phyloP scores from a whole-genome alignment of 2,888 invertebrate genomes.

The Punctoribates punctum region DNA sequence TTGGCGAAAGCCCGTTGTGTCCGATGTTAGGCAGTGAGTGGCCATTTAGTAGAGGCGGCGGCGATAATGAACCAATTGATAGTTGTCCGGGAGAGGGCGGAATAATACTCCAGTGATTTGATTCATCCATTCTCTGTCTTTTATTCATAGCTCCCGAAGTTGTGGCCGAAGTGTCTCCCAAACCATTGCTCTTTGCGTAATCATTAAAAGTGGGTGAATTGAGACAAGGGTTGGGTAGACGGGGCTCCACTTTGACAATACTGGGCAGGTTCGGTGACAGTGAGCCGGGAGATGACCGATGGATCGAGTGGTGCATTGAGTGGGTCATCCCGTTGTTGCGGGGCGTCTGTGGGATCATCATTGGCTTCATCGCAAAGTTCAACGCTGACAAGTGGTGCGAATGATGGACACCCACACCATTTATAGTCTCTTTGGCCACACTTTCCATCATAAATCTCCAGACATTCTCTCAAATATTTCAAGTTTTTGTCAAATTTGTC shows the following conservation, averaged over 20 bases:
- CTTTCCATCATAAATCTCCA: conserved; percentile 9
- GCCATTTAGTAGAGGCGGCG: conserved; percentile 44
- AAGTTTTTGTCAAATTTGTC: too few species aligned
- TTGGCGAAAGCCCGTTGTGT: conserved; percentile 44
- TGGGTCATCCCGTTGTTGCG: not conserved
- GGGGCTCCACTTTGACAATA: conserved; percentile 47
- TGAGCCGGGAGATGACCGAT: conserved; percentile 44
- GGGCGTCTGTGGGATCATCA: conserved; percentile 8
- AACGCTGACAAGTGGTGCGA: not conserved
- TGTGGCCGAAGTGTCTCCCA: conserved; percentile 21
- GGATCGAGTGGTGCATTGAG: not conserved
- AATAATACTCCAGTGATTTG: conserved; percentile 43
- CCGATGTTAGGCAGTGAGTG: conserved; percentile 38
- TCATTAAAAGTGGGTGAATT: not conserved
- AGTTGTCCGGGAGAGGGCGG: conserved; percentile 45
- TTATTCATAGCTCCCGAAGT: conserved; percentile 42
- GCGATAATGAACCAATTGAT: conserved; percentile 46
- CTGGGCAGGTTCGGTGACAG: conserved; percentile 46
- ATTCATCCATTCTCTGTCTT: conserved; percentile 43
- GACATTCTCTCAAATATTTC: not conserved
- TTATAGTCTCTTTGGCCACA: conserved; percentile 15
- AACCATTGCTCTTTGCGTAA: not conserved
- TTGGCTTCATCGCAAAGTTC: conserved; percentile 21
- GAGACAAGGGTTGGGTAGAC: conserved; percentile 45
- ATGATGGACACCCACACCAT: conserved; percentile 8